Evolutionary conservation across 1,140 invertebrate species (phyloP).

Genomic region (Dinoponera quadriceps): DNA sequence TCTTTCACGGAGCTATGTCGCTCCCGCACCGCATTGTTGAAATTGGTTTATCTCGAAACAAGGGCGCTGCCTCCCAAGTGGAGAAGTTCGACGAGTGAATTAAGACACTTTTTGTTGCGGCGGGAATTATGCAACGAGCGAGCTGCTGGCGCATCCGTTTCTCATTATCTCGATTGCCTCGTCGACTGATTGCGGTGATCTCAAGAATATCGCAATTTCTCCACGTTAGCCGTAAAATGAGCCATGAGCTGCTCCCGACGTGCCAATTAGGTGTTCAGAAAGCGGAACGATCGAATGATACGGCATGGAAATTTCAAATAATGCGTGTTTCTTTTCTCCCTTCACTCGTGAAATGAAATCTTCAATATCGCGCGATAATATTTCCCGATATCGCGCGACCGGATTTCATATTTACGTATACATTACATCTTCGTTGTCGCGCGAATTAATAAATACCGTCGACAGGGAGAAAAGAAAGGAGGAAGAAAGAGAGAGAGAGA

Average conservation of each 20-base stretch:
- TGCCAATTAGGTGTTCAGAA: background rate
- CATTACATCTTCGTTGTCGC: background rate
- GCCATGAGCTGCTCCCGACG: background rate
- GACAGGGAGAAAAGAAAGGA: background rate
- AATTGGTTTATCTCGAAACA: conserved; percentile 38
- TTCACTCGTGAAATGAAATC: background rate
- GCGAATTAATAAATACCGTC: conserved; percentile 24
- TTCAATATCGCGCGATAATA: conserved; percentile 2
- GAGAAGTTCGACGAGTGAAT: conserved; percentile 6
- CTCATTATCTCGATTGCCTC: background rate
- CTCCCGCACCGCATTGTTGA: conserved; percentile 19
- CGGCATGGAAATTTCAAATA: background rate
- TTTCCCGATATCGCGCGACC: background rate
- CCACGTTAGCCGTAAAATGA: background rate
- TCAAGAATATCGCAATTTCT: background rate
- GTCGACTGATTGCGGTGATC: background rate
- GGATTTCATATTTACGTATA: background rate
- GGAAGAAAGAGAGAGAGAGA: too few relatives aligned
- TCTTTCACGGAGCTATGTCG: conserved; percentile 5
- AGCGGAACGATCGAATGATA: background rate
- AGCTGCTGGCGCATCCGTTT: background rate
- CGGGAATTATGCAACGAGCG: conserved; percentile 7
- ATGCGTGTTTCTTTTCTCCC: background rate
- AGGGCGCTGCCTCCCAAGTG: background rate
- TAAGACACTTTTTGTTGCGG: background rate